A percentile compares a stretch with the other conserved stretches of the same genome.
phyloP scores from a whole-genome alignment of 2,113 vertebrate genomes.

The Alouatta palliata region DNA sequence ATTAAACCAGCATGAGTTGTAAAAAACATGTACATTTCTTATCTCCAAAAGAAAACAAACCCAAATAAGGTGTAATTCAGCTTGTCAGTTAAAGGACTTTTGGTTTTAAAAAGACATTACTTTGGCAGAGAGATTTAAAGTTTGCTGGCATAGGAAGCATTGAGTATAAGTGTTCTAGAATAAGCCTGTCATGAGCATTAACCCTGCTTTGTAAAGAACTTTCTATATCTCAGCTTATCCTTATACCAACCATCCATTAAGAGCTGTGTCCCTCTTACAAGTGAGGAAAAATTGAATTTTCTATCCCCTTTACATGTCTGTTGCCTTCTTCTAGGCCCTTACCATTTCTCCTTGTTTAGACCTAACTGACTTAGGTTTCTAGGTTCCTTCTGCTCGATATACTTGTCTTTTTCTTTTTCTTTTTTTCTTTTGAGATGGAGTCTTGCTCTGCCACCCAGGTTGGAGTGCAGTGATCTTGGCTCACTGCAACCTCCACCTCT shows the following conservation, averaged over 20 bases:
- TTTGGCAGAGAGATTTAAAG: slow-evolving; percentile 14
- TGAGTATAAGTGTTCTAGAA: not conserved
- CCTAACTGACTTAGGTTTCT: not conserved
- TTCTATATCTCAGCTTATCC: not conserved
- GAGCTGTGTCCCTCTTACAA: not conserved
- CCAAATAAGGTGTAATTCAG: not conserved
- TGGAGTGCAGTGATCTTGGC: too few relatives aligned
- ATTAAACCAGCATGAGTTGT: not conserved
- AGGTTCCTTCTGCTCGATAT: not conserved
- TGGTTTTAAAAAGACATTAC: not conserved
- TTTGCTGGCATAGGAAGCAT: not conserved
- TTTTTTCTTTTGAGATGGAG: not conserved
- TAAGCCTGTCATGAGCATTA: not conserved
- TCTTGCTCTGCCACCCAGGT: too few relatives aligned
- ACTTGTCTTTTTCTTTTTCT: not conserved
- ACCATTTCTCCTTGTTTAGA: not conserved
- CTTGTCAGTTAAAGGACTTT: not conserved
- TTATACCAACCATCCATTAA: not conserved
- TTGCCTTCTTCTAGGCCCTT: not conserved
- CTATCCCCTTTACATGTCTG: not conserved
- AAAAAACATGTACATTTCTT: not conserved
- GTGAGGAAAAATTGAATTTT: not conserved
- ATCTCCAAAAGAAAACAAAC: not conserved
- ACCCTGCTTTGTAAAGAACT: not conserved
- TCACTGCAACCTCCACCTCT: too few relatives aligned